Conservation (phyloP, 2,797 vertebrate genomes). For the Spinus olivaceus region DNA sequence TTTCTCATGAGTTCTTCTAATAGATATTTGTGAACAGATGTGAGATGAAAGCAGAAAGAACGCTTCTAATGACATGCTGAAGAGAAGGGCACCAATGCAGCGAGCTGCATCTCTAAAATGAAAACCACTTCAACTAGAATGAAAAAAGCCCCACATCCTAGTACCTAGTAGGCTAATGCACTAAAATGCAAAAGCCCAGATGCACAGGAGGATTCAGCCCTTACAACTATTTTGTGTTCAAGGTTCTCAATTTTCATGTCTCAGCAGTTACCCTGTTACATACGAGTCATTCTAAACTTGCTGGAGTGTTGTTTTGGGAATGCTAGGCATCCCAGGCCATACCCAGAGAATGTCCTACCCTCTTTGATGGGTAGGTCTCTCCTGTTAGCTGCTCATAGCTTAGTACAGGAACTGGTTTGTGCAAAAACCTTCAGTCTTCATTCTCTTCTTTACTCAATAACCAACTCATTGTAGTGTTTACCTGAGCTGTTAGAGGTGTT, state of each 20-base stretch:
- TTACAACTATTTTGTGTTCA: neutral
- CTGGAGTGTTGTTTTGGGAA: neutral
- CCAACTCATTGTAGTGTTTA: neutral
- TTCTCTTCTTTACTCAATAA: neutral
- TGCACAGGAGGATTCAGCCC: neutral
- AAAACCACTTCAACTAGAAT: neutral
- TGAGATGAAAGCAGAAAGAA: neutral
- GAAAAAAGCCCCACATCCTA: fast-evolving
- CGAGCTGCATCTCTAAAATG: neutral
- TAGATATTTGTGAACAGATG: neutral
- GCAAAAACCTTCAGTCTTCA: neutral
- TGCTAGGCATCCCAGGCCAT: neutral
- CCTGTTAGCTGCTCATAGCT: neutral
- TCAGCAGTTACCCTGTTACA: neutral
- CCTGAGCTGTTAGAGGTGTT: neutral
- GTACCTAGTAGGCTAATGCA: neutral
- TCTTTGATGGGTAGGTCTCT: neutral
- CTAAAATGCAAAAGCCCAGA: neutral
- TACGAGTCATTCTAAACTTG: neutral
- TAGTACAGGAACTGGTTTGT: neutral
- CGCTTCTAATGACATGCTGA: neutral
- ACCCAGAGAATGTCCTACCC: neutral
- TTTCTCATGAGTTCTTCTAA: neutral
- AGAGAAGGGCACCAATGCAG: neutral
- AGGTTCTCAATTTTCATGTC: neutral